A percentile compares a stretch with the other conserved stretches of the same genome.
These are phyloP conservation scores for Bolborhynchus lineola DNA, from an alignment of 2,113 vertebrate genomes.

Conservation along the genomic window DNA sequence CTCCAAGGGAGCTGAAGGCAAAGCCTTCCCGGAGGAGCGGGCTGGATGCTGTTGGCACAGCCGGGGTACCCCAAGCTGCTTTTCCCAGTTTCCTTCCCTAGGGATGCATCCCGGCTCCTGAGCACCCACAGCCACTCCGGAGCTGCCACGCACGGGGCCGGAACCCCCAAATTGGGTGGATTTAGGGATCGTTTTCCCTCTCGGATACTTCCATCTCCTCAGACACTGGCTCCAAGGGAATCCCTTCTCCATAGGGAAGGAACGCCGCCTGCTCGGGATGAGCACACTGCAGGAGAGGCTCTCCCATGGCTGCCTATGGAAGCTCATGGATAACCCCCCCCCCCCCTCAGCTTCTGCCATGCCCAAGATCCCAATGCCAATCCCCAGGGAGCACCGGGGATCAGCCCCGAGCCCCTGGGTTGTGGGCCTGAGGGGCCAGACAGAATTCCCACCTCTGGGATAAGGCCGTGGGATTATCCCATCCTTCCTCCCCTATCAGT, in stretches of 20 bases:
- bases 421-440: too few species aligned
- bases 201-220: neutral
- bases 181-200: neutral
- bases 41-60: neutral
- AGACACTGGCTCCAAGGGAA: neutral
- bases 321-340: neutral
- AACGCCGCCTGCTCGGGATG: neutral
- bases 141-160: rapidly evolving
- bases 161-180: neutral
- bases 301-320: neutral
- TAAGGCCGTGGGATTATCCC: neutral
- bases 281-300: neutral
- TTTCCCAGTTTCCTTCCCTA: neutral
- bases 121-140: neutral
- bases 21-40: neutral
- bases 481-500: neutral
- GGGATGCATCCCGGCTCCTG: neutral
- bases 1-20: neutral
- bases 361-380: neutral
- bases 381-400: neutral
- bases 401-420: neutral
- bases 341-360: neutral
- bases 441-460: rapidly evolving
- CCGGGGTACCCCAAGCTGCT: too few species aligned
- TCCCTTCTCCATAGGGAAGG: neutral